Conservation (phyloP, 2,888 invertebrate genomes). For the Lithophane leautieri region DNA sequence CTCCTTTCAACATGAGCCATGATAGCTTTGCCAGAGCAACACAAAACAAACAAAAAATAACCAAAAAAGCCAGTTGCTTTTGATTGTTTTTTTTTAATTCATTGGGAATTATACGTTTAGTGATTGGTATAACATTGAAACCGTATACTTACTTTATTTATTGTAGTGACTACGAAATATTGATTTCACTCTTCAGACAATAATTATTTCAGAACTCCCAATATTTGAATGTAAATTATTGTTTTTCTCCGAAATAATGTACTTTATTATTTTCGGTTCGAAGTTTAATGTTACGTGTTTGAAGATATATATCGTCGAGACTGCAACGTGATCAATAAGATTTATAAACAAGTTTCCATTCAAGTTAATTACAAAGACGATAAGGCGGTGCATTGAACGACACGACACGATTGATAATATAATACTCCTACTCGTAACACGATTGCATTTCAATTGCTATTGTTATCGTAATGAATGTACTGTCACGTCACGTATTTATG, state of each 20-base stretch:
- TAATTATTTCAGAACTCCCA: constrained; percentile 41
- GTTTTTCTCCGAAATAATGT: constrained; percentile 55
- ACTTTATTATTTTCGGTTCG: constrained; percentile 59
- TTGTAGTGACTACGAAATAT: constrained; percentile 3
- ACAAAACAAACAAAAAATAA: constrained; percentile 48
- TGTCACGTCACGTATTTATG: constrained; percentile 40
- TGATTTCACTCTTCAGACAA: constrained; percentile 18
- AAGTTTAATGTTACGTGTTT: constrained; percentile 60
- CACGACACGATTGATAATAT: constrained; percentile 72
- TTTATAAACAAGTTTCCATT: constrained; percentile 76
- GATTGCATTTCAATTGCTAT: constrained; percentile 74
- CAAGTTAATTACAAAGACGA: constrained; percentile 74
- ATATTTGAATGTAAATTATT: constrained; percentile 51
- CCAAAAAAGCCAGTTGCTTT: constrained; percentile 46
- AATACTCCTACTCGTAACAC: constrained; percentile 70
- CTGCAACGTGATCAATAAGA: constrained; percentile 69
- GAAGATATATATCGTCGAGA: constrained; percentile 64
- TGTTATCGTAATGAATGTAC: constrained; percentile 70
- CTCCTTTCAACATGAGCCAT: constrained; percentile 55
- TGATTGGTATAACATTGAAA: constrained; percentile 36
- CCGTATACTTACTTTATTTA: constrained; percentile 18
- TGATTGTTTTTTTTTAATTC: constrained; percentile 49
- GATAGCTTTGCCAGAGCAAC: constrained; percentile 42
- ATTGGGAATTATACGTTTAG: constrained; percentile 29
- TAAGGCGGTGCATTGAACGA: constrained; percentile 75